These are phyloP conservation scores for Mionectes macconnelli DNA, from an alignment of 2,113 vertebrate genomes.

Conservation along the genomic window DNA sequence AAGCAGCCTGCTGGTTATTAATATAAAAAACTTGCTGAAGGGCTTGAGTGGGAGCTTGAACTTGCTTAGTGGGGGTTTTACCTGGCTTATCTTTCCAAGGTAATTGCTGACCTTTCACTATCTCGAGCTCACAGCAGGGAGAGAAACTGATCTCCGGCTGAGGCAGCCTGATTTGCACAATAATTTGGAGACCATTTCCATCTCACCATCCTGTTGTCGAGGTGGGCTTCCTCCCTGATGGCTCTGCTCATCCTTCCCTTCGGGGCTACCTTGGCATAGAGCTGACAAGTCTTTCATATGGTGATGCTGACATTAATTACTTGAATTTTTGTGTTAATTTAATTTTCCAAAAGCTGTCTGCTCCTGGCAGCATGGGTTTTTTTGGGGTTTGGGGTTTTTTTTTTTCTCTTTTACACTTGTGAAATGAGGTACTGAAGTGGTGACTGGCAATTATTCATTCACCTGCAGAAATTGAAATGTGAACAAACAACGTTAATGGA, in stretches of 20 bases:
- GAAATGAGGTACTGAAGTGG: neutral
- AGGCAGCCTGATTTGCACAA: conserved; percentile 51
- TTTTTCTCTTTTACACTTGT: rapidly evolving
- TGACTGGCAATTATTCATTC: neutral
- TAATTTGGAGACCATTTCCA: conserved; percentile 39
- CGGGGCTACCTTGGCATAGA: neutral
- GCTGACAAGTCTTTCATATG: conserved; percentile 26
- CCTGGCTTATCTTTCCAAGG: neutral
- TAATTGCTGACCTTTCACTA: neutral
- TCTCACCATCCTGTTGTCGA: neutral
- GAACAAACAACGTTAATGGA: neutral
- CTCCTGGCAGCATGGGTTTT: neutral
- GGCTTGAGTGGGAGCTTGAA: neutral
- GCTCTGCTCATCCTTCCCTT: neutral
- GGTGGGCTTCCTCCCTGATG: conserved; percentile 12
- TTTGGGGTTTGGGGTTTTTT: no score
- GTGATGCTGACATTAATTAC: conserved; percentile 20
- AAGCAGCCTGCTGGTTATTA: neutral
- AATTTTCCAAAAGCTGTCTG: neutral
- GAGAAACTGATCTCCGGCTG: neutral
- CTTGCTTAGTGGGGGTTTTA: neutral
- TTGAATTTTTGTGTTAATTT: conserved; percentile 35
- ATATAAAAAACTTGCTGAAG: neutral
- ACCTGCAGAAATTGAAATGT: neutral
- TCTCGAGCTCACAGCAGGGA: conserved; percentile 10